Conservation (phyloP, 2,888 invertebrate genomes). For the Plagodis pulveraria region DNA sequence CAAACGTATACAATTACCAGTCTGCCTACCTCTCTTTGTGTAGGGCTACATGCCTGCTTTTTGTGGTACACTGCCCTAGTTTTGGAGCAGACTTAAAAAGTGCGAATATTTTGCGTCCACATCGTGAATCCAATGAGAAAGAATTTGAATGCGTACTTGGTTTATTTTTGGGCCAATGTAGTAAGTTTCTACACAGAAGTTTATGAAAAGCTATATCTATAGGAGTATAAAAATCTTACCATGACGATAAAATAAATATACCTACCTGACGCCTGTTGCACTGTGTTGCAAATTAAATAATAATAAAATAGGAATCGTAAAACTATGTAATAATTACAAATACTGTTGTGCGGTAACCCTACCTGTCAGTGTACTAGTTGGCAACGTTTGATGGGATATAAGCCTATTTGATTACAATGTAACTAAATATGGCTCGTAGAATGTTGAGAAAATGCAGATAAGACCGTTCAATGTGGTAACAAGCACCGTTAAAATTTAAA, state of each 20-base stretch:
- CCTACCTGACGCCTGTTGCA: too few species aligned
- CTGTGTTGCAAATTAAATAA: too few species aligned
- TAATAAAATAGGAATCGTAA: too few species aligned
- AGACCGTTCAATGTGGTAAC: too few species aligned
- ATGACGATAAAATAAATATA: too few species aligned
- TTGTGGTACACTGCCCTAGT: slow-evolving; percentile 1
- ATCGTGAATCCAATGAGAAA: too few species aligned
- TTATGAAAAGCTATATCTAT: too few species aligned
- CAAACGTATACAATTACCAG: slow-evolving; percentile 56
- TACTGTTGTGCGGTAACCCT: slow-evolving; percentile 7
- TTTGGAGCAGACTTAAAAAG: background rate
- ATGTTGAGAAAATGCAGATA: slow-evolving; percentile 7
- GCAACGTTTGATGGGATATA: slow-evolving; percentile 26
- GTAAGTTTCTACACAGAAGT: too few species aligned
- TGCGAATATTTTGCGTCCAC: background rate
- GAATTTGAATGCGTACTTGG: too few species aligned
- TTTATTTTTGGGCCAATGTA: too few species aligned
- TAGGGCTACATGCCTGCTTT: slow-evolving; percentile 9
- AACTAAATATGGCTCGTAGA: slow-evolving; percentile 20
- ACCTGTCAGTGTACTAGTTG: slow-evolving; percentile 4
- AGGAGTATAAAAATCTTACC: too few species aligned
- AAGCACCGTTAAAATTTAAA: too few species aligned
- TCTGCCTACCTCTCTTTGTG: slow-evolving; percentile 14
- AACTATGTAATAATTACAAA: background rate
- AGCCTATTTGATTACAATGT: slow-evolving; percentile 32